These are phyloP conservation scores for Pseudochirops cupreus DNA, from an alignment of 2,797 vertebrate species.

Conservation along the genomic window DNA sequence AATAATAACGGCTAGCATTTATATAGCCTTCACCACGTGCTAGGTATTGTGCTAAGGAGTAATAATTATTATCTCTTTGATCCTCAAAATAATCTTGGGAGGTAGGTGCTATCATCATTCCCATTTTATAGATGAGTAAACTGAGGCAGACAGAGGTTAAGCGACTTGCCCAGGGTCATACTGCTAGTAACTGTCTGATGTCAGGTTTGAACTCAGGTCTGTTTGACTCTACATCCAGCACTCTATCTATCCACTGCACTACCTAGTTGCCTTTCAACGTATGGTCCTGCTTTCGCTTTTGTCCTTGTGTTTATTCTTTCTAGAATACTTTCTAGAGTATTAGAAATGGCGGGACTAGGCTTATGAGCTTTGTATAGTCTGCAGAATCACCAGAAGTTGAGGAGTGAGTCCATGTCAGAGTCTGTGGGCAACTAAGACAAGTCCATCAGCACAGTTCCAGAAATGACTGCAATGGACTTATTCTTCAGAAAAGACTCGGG, in stretches of 20 bases:
- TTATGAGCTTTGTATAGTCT: background rate
- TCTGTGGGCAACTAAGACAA: background rate
- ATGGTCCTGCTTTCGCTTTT: background rate
- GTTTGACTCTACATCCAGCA: background rate
- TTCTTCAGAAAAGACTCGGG: background rate
- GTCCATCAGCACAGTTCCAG: background rate
- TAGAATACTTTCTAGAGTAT: background rate
- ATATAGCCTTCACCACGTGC: background rate
- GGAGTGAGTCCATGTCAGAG: background rate
- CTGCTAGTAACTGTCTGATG: background rate
- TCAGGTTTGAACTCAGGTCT: background rate
- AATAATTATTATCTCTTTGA: background rate
- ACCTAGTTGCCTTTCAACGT: background rate
- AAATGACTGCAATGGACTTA: background rate
- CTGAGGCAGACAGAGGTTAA: background rate
- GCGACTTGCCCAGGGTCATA: background rate
- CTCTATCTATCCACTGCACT: background rate
- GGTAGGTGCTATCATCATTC: background rate
- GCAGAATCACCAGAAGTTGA: background rate
- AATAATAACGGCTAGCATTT: background rate
- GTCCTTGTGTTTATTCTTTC: background rate
- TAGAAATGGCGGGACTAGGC: background rate
- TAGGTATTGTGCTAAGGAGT: background rate
- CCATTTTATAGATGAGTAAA: background rate
- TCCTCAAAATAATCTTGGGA: background rate